phyloP scores from a whole-genome alignment of 2,888 invertebrate genomes.

The Nomada ruficornis region DNA sequence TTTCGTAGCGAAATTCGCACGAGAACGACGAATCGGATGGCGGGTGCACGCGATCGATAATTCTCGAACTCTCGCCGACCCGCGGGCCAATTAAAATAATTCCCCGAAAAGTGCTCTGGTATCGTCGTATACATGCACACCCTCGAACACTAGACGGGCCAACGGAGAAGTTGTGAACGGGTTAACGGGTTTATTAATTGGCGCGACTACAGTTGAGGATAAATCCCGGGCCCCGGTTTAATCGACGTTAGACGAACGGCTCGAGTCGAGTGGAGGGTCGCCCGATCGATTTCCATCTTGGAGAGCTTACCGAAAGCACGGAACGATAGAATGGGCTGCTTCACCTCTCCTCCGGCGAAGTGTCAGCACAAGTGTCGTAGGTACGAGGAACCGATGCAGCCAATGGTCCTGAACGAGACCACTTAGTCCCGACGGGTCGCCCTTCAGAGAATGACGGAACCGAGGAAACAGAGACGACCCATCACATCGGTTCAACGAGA shows the following conservation, averaged over 20 bases:
- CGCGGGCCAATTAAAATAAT: slow-evolving; percentile 22
- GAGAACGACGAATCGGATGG: neutral
- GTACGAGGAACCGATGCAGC: slow-evolving; percentile 48
- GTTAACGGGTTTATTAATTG: slow-evolving; percentile 56
- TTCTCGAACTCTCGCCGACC: neutral
- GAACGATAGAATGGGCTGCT: slow-evolving; percentile 47
- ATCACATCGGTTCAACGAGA: neutral
- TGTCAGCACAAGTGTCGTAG: slow-evolving; percentile 59
- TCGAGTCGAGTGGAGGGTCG: slow-evolving; percentile 25
- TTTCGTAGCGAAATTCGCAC: neutral
- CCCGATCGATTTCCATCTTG: slow-evolving; percentile 67
- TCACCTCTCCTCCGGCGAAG: slow-evolving; percentile 61
- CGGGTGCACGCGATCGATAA: slow-evolving; percentile 13
- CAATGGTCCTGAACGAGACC: slow-evolving; percentile 61
- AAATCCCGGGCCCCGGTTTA: slow-evolving; percentile 37
- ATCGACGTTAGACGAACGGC: slow-evolving; percentile 42
- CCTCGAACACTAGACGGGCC: neutral
- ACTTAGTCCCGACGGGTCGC: slow-evolving; percentile 51
- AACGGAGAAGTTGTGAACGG: slow-evolving; percentile 19
- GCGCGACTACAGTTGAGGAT: slow-evolving; percentile 27
- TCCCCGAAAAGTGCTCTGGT: neutral
- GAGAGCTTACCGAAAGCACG: slow-evolving; percentile 55
- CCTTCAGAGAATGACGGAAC: slow-evolving; percentile 31
- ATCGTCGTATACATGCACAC: neutral
- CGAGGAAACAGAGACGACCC: neutral